Evolutionary conservation across 2,113 vertebrate genomes (phyloP).

Genomic region (Antennarius striatus): DNA sequence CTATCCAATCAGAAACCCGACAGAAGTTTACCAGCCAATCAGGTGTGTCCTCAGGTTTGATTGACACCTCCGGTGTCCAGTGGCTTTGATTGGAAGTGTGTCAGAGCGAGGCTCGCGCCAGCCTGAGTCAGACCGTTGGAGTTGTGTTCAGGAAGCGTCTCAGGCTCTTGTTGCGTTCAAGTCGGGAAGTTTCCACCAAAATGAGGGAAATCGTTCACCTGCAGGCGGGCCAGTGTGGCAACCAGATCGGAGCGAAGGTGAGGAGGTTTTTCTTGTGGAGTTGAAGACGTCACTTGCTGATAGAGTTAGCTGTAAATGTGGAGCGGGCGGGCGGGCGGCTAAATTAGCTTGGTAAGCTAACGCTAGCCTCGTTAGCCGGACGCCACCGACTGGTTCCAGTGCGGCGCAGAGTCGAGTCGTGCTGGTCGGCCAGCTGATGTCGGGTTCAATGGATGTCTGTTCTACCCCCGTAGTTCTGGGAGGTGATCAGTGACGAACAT

Average conservation of each 20-base stretch:
- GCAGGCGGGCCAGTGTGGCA: conserved; percentile 67
- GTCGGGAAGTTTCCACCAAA: conserved; percentile 2
- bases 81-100: fast-evolving
- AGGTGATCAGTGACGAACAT: conserved; percentile 70
- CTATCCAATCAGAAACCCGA: conserved; percentile 23
- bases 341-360: conserved; percentile 18
- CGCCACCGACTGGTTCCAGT: background rate
- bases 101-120: background rate
- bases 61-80: conserved; percentile 24
- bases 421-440: background rate
- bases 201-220: conserved; percentile 70
- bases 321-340: conserved; percentile 38
- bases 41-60: background rate
- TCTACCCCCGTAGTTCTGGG: conserved; percentile 58
- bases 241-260: conserved; percentile 66
- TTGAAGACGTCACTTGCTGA: fast-evolving
- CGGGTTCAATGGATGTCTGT: background rate
- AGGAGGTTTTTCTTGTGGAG: background rate
- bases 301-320: background rate
- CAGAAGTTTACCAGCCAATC: conserved; percentile 30
- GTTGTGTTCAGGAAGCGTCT: background rate
- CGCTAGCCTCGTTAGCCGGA: background rate
- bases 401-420: background rate
- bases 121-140: conserved; percentile 22
- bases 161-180: background rate